phyloP scores from a whole-genome alignment of 2,888 invertebrate species.

The Agonopterix alstromeriana region DNA sequence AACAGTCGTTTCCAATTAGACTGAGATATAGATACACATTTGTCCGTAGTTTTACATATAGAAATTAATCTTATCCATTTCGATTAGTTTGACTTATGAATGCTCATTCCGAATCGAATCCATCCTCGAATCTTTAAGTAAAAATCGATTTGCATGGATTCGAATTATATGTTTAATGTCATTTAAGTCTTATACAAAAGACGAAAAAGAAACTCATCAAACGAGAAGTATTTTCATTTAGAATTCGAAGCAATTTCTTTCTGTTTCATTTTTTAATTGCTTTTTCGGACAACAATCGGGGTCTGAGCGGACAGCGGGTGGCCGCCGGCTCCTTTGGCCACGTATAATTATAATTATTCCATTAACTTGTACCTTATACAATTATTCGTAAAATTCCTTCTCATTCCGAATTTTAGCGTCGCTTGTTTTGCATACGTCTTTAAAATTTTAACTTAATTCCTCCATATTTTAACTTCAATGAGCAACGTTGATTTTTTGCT shows the following conservation, averaged over 20 bases:
- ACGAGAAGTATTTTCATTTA: conserved; percentile 34
- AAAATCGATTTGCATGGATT: too few species aligned
- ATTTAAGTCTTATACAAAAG: conserved; percentile 37
- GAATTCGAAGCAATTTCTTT: conserved; percentile 52
- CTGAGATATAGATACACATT: too few species aligned
- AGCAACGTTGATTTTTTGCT: neutral
- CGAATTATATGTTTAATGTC: conserved; percentile 1
- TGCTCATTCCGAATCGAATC: too few species aligned
- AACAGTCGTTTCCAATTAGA: too few species aligned
- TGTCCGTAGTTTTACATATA: too few species aligned
- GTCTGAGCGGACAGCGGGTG: conserved; percentile 60
- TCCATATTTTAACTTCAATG: neutral
- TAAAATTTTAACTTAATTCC: neutral
- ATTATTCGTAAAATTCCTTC: conserved; percentile 60
- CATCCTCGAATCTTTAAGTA: too few species aligned
- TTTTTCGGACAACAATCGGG: conserved; percentile 70
- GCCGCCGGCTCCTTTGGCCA: conserved; percentile 60
- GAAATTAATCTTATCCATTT: too few species aligned
- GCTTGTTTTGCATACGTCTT: conserved; percentile 17
- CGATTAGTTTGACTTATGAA: too few species aligned
- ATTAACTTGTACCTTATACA: conserved; percentile 66
- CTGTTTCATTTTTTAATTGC: conserved; percentile 64
- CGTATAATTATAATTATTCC: conserved; percentile 73
- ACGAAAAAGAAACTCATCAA: conserved; percentile 40
- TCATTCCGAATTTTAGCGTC: conserved; percentile 34